Evolutionary conservation across 2,797 vertebrate genomes (phyloP), one percentile per base, ranked within the genome.

Genomic region (Dryobates pubescens): DNA sequence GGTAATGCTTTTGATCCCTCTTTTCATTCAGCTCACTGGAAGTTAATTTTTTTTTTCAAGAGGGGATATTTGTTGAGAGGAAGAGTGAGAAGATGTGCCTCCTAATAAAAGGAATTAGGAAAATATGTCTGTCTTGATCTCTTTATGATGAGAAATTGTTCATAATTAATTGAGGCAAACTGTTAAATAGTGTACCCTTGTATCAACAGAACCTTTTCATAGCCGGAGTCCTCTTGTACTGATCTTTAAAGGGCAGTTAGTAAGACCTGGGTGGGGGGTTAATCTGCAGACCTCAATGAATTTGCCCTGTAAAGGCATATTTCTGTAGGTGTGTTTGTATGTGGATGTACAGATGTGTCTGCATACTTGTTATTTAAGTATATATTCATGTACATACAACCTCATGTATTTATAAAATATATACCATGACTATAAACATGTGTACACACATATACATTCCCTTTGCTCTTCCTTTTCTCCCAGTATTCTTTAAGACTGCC

Each of bases 1-100:
- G 68, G 74, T 94, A 95, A 92, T 92, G 41, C 56, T 94, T 96
- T 88, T 91, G 70, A 89, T 93, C 75, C 93, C 78, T 74, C 76
- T 93, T 96, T 96, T 88, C 79, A 90, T 84, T 77, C 82, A 84
- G n/a, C 74, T 88, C 77, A 47, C 62, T 92, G 75, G 56, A 85
- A 95, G 96, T 91, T 57, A 82, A 72, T 23, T 51, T 51, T 90
- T 90, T 91, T 90, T 94, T 96, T 85, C 57, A 82, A 76, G 74
- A 69, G 17, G 23, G 47, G 24, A 5, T 88, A 41, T 59, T 34
- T 90, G 23, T 75, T 83, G 61, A 95, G 57, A 92, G 53, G 68
- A 94, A 53, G 30, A 86, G 17, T 34, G 32, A 56, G 30, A 58
- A 49, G 68, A 65, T 69, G 38, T 72, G 19, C 10, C 22, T 85